Evolutionary conservation across 2,113 vertebrate species (phyloP).

Genomic region (Clarias macrocephalus): DNA sequence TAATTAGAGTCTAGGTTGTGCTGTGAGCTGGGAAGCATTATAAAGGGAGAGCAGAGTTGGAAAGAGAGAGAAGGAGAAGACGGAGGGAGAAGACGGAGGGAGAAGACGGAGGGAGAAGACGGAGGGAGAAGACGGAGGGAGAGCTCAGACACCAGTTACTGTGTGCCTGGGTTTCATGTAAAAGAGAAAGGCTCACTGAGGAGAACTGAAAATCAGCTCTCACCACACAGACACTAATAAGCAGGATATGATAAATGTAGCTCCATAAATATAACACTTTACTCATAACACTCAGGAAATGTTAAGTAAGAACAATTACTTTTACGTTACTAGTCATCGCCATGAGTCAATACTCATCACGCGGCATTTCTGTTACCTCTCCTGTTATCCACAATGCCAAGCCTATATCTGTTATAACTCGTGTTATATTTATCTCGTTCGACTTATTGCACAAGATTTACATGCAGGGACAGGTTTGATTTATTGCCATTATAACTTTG

Average conservation of each 20-base stretch:
- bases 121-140: no score
- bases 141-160: no score
- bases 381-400: not conserved
- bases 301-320: not conserved
- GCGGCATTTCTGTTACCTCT: not conserved
- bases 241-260: not conserved
- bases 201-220: no score
- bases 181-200: no score
- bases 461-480: not conserved
- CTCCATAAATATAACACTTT: not conserved
- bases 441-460: not conserved
- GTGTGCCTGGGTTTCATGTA: no score
- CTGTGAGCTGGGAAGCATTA: not conserved
- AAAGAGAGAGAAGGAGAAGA: no score
- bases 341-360: not conserved
- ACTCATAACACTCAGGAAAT: not conserved
- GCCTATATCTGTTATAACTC: not conserved
- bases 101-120: no score
- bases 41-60: no score
- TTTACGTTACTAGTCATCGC: not conserved
- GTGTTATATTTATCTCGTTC: not conserved
- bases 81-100: no score
- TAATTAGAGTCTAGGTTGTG: not conserved
- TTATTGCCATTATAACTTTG: not conserved
- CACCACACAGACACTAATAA: no score